phyloP scores from a whole-genome alignment of 2,113 vertebrate species.

The Nematolebias whitei region DNA sequence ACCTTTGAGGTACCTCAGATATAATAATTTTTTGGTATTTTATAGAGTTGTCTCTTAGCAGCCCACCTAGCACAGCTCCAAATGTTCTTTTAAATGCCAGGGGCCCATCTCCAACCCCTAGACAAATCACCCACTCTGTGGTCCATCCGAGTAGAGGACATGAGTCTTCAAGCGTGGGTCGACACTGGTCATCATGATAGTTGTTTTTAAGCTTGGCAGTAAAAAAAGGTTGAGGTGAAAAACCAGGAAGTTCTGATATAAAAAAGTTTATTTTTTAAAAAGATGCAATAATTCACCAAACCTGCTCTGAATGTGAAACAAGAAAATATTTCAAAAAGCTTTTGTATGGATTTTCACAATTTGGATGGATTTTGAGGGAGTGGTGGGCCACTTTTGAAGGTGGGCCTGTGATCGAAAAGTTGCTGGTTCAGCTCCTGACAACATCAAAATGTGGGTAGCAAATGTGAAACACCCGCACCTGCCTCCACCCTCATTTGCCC shows the following conservation, averaged over 20 bases:
- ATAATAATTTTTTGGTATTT: slow-evolving; percentile 28
- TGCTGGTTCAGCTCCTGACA: no score
- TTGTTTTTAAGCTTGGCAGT: slow-evolving; percentile 33
- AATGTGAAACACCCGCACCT: no score
- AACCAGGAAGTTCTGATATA: background rate
- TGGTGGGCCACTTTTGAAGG: no score
- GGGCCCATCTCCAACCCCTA: background rate
- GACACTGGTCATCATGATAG: slow-evolving; percentile 56
- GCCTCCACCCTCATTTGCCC: no score
- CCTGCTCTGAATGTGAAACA: no score
- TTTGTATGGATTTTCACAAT: no score
- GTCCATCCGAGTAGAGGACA: slow-evolving; percentile 20
- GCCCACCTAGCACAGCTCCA: slow-evolving; percentile 5
- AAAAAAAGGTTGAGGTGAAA: background rate
- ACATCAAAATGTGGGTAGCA: no score
- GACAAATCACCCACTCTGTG: slow-evolving; percentile 32
- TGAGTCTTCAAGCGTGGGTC: slow-evolving; percentile 51
- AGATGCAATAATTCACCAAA: no score
- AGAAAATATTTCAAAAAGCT: no score
- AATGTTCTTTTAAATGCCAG: slow-evolving; percentile 43
- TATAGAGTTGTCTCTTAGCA: slow-evolving; percentile 3
- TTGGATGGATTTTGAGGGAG: no score
- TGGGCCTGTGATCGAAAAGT: no score
- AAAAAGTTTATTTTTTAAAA: no score
- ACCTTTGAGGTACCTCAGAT: slow-evolving; percentile 10